Percentiles rank a stretch among this genome's conserved stretches.
phyloP scores from a whole-genome alignment of 1,140 invertebrate species.

The Elymnias hypermnestra region DNA sequence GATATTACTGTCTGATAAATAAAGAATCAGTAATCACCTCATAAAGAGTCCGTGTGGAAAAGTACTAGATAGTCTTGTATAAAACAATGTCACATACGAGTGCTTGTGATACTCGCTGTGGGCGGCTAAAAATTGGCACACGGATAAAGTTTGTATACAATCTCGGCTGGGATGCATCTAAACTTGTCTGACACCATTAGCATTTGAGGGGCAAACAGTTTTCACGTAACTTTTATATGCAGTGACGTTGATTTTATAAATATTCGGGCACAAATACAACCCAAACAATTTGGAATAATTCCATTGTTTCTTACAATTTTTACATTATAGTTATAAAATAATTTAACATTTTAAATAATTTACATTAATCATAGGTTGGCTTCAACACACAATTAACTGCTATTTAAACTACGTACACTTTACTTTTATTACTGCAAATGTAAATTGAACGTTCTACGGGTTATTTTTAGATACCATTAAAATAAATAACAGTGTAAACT shows the following conservation, averaged over 20 bases:
- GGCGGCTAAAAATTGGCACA: conserved; percentile 52
- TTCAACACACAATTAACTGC: too few species aligned
- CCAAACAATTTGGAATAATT: too few species aligned
- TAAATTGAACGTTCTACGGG: not conserved
- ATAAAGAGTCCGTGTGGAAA: conserved; percentile 36
- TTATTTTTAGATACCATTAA: conserved; percentile 1
- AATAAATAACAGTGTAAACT: conserved; percentile 1
- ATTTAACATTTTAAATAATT: too few species aligned
- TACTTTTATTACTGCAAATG: too few species aligned
- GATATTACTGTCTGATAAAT: too few species aligned
- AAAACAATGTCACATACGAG: conserved; percentile 28
- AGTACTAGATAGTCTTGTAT: conserved; percentile 31
- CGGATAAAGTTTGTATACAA: conserved; percentile 30
- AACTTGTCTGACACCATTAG: conserved; percentile 35
- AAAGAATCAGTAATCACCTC: too few species aligned
- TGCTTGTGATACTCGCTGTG: conserved; percentile 23
- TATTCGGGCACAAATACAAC: too few species aligned
- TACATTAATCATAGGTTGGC: too few species aligned
- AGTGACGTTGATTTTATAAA: too few species aligned
- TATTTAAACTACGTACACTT: too few species aligned
- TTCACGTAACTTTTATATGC: not conserved
- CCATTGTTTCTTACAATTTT: too few species aligned
- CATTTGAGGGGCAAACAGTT: not conserved
- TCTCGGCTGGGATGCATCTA: conserved; percentile 33
- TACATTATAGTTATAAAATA: too few species aligned